phyloP scores from a whole-genome alignment of 2,113 vertebrate genomes.

The Lasiurus borealis region DNA sequence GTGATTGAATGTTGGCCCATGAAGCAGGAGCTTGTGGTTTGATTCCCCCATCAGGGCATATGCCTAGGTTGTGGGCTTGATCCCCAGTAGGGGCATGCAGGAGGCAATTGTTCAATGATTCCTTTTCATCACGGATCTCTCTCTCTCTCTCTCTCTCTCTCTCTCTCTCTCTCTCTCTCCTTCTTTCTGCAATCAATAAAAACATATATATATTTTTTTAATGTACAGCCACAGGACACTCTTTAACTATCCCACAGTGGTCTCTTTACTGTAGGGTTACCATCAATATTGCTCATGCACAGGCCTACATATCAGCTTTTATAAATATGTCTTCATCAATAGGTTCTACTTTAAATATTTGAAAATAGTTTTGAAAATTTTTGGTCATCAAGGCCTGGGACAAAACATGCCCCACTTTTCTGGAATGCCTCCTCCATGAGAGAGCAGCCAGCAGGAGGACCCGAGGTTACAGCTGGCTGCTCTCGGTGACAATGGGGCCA shows the following conservation, averaged over 20 bases:
- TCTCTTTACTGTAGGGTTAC: conserved; percentile 77
- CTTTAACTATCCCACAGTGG: conserved; percentile 56
- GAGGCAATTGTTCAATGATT: no score
- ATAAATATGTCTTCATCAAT: conserved; percentile 82
- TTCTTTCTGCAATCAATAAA: no score
- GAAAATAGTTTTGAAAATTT: conserved; percentile 76
- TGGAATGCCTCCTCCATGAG: background rate
- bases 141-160: no score
- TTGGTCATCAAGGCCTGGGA: conserved; percentile 79
- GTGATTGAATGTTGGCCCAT: no score
- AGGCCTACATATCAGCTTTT: conserved; percentile 83
- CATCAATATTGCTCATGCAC: conserved; percentile 83
- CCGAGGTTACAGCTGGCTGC: background rate
- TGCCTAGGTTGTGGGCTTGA: no score
- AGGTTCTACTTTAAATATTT: conserved; percentile 80
- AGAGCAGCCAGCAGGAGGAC: background rate
- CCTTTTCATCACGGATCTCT: no score
- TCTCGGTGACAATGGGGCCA: background rate
- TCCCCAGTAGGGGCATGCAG: no score
- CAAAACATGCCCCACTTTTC: conserved; percentile 78
- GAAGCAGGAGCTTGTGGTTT: no score
- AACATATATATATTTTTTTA: background rate
- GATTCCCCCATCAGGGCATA: no score
- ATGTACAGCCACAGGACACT: conserved; percentile 79
- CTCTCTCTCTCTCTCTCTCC: no score